phyloP scores from a whole-genome alignment of 92 coral and sea anemone species.

The Siderastrea siderea region DNA sequence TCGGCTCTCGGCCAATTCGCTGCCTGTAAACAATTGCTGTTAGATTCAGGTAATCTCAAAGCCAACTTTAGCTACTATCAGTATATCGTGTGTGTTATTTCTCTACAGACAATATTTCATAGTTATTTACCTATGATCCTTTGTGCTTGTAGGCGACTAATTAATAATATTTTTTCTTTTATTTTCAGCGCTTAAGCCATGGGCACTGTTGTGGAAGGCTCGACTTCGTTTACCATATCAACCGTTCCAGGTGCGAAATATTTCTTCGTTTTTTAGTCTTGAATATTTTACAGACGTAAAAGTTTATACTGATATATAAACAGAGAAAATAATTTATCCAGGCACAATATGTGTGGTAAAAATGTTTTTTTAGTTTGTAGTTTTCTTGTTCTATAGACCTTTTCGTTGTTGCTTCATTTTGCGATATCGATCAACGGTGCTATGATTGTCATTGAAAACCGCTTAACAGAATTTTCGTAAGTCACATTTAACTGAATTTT shows the following conservation, averaged over 20 bases:
- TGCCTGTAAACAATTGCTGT: not conserved
- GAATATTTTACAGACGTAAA: not conserved
- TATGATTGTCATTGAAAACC: not conserved
- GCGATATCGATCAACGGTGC: not conserved
- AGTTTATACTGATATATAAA: too few species aligned
- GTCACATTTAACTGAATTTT: not conserved
- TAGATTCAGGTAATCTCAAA: too few species aligned
- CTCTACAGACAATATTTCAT: not conserved
- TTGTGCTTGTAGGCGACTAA: not conserved
- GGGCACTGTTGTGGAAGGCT: constrained; percentile 45
- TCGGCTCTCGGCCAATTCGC: constrained; percentile 10
- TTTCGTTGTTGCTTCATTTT: not conserved
- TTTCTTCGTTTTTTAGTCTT: not conserved
- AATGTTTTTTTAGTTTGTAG: not conserved
- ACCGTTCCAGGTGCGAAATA: constrained; percentile 49
- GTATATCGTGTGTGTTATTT: not conserved
- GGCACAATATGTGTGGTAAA: not conserved
- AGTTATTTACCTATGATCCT: not conserved
- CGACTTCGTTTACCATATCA: constrained; percentile 39
- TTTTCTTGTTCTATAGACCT: not conserved
- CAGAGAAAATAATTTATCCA: not conserved
- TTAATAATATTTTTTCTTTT: not conserved
- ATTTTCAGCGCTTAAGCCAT: constrained; percentile 1
- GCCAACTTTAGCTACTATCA: not conserved
- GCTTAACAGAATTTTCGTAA: not conserved